Percentiles rank a stretch among this genome's conserved stretches.
Conservation (phyloP, 2,888 invertebrate genomes). For the Bibio marci region DNA sequence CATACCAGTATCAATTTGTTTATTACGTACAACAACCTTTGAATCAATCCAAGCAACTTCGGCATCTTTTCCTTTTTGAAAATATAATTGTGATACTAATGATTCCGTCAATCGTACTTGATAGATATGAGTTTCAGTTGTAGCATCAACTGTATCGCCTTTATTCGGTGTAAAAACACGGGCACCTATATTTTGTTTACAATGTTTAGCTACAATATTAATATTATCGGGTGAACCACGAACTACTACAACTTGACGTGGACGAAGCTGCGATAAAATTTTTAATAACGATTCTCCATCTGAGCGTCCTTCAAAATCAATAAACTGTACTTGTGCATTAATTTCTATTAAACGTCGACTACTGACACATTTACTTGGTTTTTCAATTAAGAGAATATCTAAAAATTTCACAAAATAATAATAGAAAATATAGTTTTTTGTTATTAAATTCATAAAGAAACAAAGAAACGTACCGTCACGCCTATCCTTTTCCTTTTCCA, state of each 20-base stretch:
- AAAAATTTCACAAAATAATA: constrained; percentile 18
- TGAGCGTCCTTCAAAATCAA: constrained; percentile 91
- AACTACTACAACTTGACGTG: constrained; percentile 62
- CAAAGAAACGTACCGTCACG: constrained; percentile 7
- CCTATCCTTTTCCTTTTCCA: constrained; percentile 11
- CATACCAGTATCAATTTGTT: constrained; percentile 33
- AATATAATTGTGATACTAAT: constrained; percentile 68
- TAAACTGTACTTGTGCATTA: constrained; percentile 76
- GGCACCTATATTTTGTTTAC: constrained; percentile 47
- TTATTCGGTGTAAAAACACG: constrained; percentile 67
- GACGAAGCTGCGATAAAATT: constrained; percentile 64
- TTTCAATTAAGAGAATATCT: constrained; percentile 38
- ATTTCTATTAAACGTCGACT: constrained; percentile 57
- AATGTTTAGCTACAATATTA: constrained; percentile 47
- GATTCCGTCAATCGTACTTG: constrained; percentile 90
- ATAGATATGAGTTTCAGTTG: constrained; percentile 95
- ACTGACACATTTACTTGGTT: constrained; percentile 80
- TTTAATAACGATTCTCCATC: constrained; percentile 71
- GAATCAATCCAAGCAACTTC: constrained; percentile 96
- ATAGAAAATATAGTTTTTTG: not conserved
- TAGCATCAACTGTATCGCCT: constrained; percentile 83
- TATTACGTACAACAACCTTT: constrained; percentile 43
- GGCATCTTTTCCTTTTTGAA: constrained; percentile 70
- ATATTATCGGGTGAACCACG: constrained; percentile 56
- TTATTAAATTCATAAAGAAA: not conserved